Evolutionary conservation across 1,140 invertebrate genomes (phyloP).

Genomic region (Achroia grisella): DNA sequence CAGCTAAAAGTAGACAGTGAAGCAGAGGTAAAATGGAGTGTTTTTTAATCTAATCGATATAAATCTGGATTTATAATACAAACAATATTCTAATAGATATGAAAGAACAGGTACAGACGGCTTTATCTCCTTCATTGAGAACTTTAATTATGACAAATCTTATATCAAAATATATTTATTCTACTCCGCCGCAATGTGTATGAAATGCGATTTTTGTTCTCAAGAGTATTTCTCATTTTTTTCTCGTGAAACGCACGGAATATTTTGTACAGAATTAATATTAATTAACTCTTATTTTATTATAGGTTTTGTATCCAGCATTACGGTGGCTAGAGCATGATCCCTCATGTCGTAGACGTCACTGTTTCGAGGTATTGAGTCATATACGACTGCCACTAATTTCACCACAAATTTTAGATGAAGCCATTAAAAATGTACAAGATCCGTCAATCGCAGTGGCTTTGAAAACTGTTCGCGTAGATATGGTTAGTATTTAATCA

Average conservation of each 20-base stretch:
- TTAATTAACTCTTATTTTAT: background rate
- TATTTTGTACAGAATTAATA: too few relatives aligned
- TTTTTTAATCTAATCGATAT: too few relatives aligned
- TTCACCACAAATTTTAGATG: constrained; percentile 86
- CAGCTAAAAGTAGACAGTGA: constrained; percentile 93
- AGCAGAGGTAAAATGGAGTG: constrained; percentile 80
- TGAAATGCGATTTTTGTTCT: too few relatives aligned
- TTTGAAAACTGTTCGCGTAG: constrained; percentile 85
- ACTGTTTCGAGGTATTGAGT: constrained; percentile 90
- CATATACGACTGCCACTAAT: constrained; percentile 90
- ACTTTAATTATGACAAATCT: too few relatives aligned
- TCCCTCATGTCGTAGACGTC: constrained; percentile 83
- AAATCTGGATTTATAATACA: too few relatives aligned
- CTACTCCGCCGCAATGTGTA: too few relatives aligned
- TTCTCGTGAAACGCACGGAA: too few relatives aligned
- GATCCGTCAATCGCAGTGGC: constrained; percentile 88
- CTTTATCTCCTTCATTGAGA: too few relatives aligned
- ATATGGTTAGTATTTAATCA: constrained; percentile 76
- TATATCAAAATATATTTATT: too few relatives aligned
- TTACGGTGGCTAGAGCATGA: constrained; percentile 93
- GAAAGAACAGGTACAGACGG: too few relatives aligned
- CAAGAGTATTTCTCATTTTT: too few relatives aligned
- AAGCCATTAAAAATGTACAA: constrained; percentile 85
- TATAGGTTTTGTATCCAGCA: constrained; percentile 90
- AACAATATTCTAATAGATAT: too few relatives aligned